Evolutionary conservation across 37 sponge, comb jelly and placozoan genomes (phyloP).

Genomic region (Crambe crambe): DNA sequence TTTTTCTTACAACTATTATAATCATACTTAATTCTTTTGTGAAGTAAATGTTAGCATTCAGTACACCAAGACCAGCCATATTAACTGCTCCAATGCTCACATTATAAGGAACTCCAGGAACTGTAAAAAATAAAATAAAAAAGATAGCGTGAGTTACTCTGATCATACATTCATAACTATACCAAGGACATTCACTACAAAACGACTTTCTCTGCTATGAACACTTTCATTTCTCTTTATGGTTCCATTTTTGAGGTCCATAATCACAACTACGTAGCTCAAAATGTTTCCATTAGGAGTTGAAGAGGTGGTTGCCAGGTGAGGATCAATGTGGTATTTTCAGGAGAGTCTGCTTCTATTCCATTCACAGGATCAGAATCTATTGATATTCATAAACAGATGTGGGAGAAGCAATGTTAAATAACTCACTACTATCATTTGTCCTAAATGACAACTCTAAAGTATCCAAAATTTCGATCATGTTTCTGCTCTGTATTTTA

Average conservation of each 20-base stretch:
- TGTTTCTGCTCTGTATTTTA: not conserved
- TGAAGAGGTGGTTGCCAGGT: slow-evolving; percentile 67
- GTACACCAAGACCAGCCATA: not conserved
- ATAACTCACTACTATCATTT: slow-evolving; percentile 1
- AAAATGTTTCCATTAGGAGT: slow-evolving; percentile 54
- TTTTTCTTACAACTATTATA: too few relatives aligned
- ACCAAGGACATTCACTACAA: not conserved
- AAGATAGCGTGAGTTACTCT: too few relatives aligned
- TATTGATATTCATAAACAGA: too few relatives aligned
- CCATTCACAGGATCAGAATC: not conserved
- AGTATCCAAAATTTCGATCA: not conserved
- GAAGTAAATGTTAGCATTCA: not conserved
- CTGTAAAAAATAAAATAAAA: too few relatives aligned
- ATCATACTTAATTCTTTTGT: not conserved
- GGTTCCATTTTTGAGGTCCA: not conserved
- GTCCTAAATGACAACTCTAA: not conserved
- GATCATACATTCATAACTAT: too few relatives aligned
- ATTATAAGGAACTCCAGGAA: slow-evolving; percentile 1
- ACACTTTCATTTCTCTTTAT: not conserved
- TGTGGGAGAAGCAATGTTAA: too few relatives aligned
- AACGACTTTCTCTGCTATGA: too few relatives aligned
- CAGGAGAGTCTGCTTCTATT: not conserved
- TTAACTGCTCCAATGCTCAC: slow-evolving; percentile 9
- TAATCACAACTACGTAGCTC: slow-evolving; percentile 30
- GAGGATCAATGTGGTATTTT: not conserved